Conservation (phyloP, 2,888 invertebrate genomes). For the Ophonus ardosiacus region DNA sequence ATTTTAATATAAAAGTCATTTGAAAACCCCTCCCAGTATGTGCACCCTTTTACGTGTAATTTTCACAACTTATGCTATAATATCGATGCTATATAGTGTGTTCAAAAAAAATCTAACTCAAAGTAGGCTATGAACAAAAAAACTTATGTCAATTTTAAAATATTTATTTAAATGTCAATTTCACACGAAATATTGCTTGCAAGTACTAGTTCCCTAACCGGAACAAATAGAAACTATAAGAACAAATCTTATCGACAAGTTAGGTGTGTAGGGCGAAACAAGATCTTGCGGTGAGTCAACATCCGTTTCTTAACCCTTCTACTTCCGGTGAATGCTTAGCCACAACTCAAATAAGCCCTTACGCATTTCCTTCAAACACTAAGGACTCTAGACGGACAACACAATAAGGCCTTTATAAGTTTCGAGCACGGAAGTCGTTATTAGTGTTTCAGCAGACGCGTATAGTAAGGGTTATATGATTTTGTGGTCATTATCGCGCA, state of each 20-base stretch:
- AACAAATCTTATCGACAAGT: not conserved
- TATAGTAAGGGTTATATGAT: too few species aligned
- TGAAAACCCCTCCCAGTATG: too few species aligned
- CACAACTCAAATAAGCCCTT: conserved; percentile 59
- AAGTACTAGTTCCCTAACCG: not conserved
- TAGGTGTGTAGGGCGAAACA: conserved; percentile 32
- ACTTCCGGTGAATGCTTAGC: conserved; percentile 47
- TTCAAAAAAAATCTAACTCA: too few species aligned
- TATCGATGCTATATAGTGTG: too few species aligned
- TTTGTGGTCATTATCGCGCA: too few species aligned
- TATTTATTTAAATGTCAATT: too few species aligned
- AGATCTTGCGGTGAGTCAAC: conserved; percentile 28
- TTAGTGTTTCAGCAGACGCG: conserved; percentile 31
- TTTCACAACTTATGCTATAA: too few species aligned
- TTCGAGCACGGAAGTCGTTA: conserved; percentile 41
- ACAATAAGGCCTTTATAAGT: conserved; percentile 10
- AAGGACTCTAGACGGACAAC: not conserved
- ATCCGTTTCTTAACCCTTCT: conserved; percentile 61
- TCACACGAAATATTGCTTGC: too few species aligned
- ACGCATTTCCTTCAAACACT: conserved; percentile 38
- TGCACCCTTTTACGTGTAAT: too few species aligned
- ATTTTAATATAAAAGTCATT: too few species aligned
- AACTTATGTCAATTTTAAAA: too few species aligned
- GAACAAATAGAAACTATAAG: not conserved
- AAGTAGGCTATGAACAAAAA: too few species aligned